Conservation (phyloP, 2,888 invertebrate species). For the Cosmia trapezina region DNA sequence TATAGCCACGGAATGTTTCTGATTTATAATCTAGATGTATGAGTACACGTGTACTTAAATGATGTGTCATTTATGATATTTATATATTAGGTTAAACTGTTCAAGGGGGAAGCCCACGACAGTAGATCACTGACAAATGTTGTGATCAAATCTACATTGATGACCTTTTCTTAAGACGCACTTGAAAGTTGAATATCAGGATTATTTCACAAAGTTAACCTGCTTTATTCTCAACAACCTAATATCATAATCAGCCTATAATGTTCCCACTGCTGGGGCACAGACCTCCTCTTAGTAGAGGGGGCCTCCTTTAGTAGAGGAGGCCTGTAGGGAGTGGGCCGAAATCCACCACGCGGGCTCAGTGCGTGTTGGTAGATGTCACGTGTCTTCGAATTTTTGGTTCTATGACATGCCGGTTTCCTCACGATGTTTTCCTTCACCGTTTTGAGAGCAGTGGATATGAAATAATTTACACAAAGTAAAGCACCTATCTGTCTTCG, state of each 20-base stretch:
- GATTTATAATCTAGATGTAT: conserved; percentile 20
- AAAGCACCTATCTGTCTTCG: no score
- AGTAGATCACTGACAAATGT: conserved; percentile 6
- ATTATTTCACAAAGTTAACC: background rate
- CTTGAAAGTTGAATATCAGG: background rate
- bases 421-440: no score
- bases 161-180: background rate
- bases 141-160: conserved; percentile 4
- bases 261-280: no score
- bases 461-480: no score
- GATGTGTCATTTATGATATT: conserved; percentile 6
- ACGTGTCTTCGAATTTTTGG: no score
- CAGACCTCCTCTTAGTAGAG: no score
- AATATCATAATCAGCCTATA: background rate
- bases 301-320: no score
- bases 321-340: no score
- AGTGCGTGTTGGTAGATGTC: no score
- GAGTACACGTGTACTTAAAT: conserved; percentile 19
- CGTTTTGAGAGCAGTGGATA: no score
- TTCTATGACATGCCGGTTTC: no score
- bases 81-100: conserved; percentile 10
- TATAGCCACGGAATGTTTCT: conserved; percentile 16
- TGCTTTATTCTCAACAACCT: background rate
- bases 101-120: conserved; percentile 17
- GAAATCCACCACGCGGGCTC: no score